phyloP scores from a whole-genome alignment of 2,888 invertebrate species.

The Alentia gelatinosa region DNA sequence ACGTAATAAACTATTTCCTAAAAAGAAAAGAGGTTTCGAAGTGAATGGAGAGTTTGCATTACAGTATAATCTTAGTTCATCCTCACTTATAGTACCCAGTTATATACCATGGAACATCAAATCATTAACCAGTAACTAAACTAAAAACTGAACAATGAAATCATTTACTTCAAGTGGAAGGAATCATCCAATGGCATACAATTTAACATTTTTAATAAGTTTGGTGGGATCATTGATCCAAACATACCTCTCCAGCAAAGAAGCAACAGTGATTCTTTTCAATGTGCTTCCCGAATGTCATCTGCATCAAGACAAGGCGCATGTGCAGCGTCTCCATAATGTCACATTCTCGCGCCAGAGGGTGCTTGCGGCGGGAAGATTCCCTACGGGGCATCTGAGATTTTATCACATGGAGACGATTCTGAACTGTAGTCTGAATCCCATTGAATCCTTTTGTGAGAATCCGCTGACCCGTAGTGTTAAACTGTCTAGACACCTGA shows the following conservation, averaged over 20 bases:
- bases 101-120: no score
- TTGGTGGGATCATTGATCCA: no score
- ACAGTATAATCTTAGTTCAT: no score
- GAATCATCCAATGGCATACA: no score
- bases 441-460: conserved; percentile 55
- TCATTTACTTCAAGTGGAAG: no score
- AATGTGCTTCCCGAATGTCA: conserved; percentile 57
- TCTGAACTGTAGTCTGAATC: conserved; percentile 42
- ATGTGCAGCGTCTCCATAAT: conserved; percentile 58
- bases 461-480: neutral
- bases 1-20: no score
- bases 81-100: no score
- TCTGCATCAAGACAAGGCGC: conserved; percentile 53
- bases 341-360: conserved; percentile 58
- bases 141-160: no score
- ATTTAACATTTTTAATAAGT: no score
- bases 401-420: conserved; percentile 51
- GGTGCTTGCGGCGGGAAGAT: conserved; percentile 57
- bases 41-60: no score
- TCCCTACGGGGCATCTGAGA: conserved; percentile 59
- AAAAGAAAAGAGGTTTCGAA: no score
- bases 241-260: conserved; percentile 57
- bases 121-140: no score
- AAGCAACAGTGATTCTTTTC: conserved; percentile 57
- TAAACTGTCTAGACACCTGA: conserved; percentile 50